Conservation (phyloP, 2,888 invertebrate species). For the Euplagia quadripunctaria region DNA sequence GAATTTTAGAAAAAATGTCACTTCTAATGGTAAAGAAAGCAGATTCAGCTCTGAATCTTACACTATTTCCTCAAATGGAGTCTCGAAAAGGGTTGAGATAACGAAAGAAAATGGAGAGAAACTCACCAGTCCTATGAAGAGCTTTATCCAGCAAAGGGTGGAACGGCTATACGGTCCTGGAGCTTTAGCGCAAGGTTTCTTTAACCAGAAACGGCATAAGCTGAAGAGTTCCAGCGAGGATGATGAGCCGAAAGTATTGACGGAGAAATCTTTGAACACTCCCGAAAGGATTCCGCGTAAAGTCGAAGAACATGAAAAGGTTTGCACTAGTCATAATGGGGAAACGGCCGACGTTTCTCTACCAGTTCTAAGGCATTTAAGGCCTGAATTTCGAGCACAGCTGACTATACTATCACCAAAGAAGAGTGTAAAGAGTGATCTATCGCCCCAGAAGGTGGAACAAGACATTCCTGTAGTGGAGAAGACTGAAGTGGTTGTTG, state of each 20-base stretch:
- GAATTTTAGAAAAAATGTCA: constrained; percentile 79
- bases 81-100: constrained; percentile 81
- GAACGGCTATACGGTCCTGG: constrained; percentile 96
- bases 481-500: constrained; percentile 53
- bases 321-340: constrained; percentile 70
- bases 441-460: constrained; percentile 72
- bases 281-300: constrained; percentile 73
- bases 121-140: constrained; percentile 87
- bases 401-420: constrained; percentile 90
- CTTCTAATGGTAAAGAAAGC: constrained; percentile 74
- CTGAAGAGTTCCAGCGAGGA: constrained; percentile 77
- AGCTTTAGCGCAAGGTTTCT: constrained; percentile 94
- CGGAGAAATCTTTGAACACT: constrained; percentile 78
- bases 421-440: constrained; percentile 72
- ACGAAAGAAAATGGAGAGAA: constrained; percentile 83
- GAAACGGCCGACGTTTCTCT: constrained; percentile 78
- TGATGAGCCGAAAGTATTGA: constrained; percentile 75
- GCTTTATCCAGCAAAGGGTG: constrained; percentile 96
- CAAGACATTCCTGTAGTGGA: constrained; percentile 67
- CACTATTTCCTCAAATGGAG: constrained; percentile 82
- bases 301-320: constrained; percentile 62
- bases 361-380: constrained; percentile 93
- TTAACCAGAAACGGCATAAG: constrained; percentile 89
- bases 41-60: constrained; percentile 77
- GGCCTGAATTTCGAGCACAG: constrained; percentile 95